These are phyloP conservation scores for Pectinophora gossypiella DNA, from an alignment of 1,140 invertebrate species.

Conservation along the genomic window DNA sequence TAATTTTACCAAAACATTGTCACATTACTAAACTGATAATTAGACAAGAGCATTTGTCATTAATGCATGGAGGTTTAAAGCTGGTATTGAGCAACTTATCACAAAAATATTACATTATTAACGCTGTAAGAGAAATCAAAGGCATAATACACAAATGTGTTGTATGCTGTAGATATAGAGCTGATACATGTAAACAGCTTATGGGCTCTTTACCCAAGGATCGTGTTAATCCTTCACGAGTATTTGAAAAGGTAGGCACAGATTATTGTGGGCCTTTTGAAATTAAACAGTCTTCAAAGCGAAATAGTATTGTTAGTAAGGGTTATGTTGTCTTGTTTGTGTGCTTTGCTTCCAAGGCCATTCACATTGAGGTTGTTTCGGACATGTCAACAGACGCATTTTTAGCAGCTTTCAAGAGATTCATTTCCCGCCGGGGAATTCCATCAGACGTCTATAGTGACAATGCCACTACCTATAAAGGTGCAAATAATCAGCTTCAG, in stretches of 20 bases:
- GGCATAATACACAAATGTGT: slow-evolving; percentile 26
- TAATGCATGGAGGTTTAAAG: slow-evolving; percentile 28
- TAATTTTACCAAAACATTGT: slow-evolving; percentile 23
- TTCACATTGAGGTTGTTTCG: slow-evolving; percentile 26
- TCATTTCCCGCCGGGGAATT: slow-evolving; percentile 6
- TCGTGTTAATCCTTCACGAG: slow-evolving; percentile 25
- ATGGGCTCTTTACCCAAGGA: slow-evolving; percentile 37
- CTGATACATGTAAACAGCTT: slow-evolving; percentile 12
- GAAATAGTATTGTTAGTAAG: slow-evolving; percentile 18
- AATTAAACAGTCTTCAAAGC: slow-evolving; percentile 18
- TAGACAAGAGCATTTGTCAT: slow-evolving; percentile 16
- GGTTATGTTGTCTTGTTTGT: slow-evolving; percentile 30
- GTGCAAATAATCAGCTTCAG: slow-evolving; percentile 6
- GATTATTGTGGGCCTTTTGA: slow-evolving; percentile 59
- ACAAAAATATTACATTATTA: slow-evolving; percentile 15
- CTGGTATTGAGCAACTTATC: slow-evolving; percentile 12
- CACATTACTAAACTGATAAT: slow-evolving; percentile 27
- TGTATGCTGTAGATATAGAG: slow-evolving; percentile 20
- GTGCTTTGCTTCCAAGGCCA: slow-evolving; percentile 22
- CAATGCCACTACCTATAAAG: slow-evolving; percentile 6
- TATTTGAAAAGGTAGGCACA: slow-evolving; percentile 46
- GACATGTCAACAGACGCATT: slow-evolving; percentile 18
- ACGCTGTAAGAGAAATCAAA: slow-evolving; percentile 10
- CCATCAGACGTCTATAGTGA: slow-evolving; percentile 7
- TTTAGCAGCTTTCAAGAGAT: slow-evolving; percentile 6